phyloP scores from a whole-genome alignment of 2,888 invertebrate species.

The Schizotus pectinicornis region DNA sequence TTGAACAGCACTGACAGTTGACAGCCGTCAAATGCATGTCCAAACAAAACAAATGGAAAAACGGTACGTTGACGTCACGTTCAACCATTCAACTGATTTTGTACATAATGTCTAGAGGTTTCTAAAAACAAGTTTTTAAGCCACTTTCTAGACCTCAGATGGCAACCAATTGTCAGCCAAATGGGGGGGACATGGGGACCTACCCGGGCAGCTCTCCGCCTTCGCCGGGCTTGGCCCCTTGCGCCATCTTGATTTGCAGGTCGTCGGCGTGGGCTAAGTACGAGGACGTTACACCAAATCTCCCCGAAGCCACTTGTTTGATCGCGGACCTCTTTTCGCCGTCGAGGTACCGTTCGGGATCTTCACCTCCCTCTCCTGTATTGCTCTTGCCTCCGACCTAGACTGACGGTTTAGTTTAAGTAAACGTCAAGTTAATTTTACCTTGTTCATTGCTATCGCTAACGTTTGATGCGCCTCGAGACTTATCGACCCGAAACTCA shows the following conservation, averaged over 20 bases:
- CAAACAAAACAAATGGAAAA: no score
- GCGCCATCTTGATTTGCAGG: slow-evolving; percentile 98
- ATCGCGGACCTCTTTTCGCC: slow-evolving; percentile 88
- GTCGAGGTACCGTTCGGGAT: slow-evolving; percentile 79
- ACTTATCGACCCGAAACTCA: slow-evolving; percentile 78
- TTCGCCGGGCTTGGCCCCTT: slow-evolving; percentile 99
- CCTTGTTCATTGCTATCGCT: slow-evolving; percentile 95
- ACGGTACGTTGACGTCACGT: no score
- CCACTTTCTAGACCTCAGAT: no score
- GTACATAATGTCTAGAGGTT: no score
- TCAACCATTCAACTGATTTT: no score
- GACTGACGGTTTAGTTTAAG: no score
- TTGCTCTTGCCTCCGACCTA: slow-evolving; percentile 94
- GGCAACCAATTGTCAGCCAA: no score
- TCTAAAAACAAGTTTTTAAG: no score
- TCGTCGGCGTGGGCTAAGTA: slow-evolving; percentile 98
- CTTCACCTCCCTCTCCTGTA: slow-evolving; percentile 96
- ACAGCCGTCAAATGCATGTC: no score
- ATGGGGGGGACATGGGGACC: no score
- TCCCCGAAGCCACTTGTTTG: slow-evolving; percentile 98
- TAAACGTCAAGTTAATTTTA: no score
- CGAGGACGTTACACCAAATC: slow-evolving; percentile 97
- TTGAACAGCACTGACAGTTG: no score
- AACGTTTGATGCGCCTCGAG: slow-evolving; percentile 94
- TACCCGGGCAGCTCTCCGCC: slow-evolving; percentile 92